Percentiles rank a stretch among this genome's conserved stretches.
These are phyloP conservation scores for Drosophila demipolita DNA, from an alignment of 2,888 invertebrate genomes.

Conservation along the genomic window DNA sequence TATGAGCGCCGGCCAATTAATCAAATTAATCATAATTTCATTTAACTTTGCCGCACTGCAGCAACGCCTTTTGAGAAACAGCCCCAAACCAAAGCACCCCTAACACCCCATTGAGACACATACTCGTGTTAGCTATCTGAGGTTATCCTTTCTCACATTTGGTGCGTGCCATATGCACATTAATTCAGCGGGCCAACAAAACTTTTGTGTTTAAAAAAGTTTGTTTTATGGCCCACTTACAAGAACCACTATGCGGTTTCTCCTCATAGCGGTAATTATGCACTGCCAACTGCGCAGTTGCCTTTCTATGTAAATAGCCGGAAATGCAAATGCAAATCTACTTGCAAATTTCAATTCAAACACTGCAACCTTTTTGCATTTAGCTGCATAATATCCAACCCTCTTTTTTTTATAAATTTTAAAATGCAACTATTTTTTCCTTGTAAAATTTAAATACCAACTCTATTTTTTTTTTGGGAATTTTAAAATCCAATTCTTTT, in stretches of 20 bases:
- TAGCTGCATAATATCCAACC: neutral
- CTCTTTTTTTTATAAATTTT: too few species aligned
- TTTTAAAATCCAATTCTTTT: neutral
- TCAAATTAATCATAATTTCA: constrained; percentile 81
- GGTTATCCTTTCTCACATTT: constrained; percentile 40
- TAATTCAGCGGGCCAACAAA: constrained; percentile 65
- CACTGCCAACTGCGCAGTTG: constrained; percentile 64
- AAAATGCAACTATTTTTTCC: too few species aligned
- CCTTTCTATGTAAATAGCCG: constrained; percentile 52
- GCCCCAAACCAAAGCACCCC: neutral
- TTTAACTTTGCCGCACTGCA: constrained; percentile 76
- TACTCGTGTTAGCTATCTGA: constrained; percentile 10
- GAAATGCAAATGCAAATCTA: constrained; percentile 41
- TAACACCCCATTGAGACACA: constrained; percentile 13
- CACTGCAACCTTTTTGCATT: constrained; percentile 27
- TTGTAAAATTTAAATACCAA: neutral
- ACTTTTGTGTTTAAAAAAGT: constrained; percentile 66
- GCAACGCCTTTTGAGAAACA: constrained; percentile 52
- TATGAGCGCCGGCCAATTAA: constrained; percentile 77
- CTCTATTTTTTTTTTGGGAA: neutral
- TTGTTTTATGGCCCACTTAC: constrained; percentile 75
- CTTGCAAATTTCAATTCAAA: constrained; percentile 17
- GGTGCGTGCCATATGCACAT: constrained; percentile 75
- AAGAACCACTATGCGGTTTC: constrained; percentile 66
- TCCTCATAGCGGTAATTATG: constrained; percentile 66